phyloP scores from a whole-genome alignment of 2,113 vertebrate species.

The Lophochroa leadbeateri region DNA sequence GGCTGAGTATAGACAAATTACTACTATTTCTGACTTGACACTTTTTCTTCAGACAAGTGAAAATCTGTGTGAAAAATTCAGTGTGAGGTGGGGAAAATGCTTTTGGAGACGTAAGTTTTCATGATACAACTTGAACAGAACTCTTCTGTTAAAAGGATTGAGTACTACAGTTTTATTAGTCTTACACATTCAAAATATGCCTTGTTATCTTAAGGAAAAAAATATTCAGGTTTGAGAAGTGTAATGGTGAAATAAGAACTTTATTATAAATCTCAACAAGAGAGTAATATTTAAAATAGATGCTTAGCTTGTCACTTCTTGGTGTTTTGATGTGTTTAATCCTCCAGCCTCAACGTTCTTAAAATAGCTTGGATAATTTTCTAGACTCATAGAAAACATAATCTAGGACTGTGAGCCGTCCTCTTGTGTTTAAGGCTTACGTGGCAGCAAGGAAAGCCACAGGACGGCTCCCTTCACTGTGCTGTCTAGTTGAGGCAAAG shows the following conservation, averaged over 20 bases:
- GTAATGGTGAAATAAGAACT: not conserved
- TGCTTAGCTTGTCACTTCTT: not conserved
- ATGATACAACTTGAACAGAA: not conserved
- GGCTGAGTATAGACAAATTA: not conserved
- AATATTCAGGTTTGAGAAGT: not conserved
- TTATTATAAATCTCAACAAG: not conserved
- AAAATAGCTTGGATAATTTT: conserved; percentile 34
- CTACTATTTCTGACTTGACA: not conserved
- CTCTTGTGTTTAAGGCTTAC: not conserved
- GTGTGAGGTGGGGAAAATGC: not conserved
- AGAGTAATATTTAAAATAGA: not conserved
- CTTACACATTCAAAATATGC: not conserved
- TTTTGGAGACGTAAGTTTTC: not conserved
- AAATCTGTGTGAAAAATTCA: not conserved
- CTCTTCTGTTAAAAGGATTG: not conserved
- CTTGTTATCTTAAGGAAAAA: not conserved
- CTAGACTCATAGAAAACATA: not conserved
- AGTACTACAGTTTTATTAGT: not conserved
- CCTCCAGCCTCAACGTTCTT: not conserved
- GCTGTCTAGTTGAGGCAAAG: not conserved
- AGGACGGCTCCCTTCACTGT: not conserved
- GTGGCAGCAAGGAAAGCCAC: not conserved
- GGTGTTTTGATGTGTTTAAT: conserved; percentile 11
- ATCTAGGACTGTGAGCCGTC: not conserved
- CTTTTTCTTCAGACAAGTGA: not conserved